phyloP scores from a whole-genome alignment of 2,888 invertebrate species.

The Lottia gigantea region DNA sequence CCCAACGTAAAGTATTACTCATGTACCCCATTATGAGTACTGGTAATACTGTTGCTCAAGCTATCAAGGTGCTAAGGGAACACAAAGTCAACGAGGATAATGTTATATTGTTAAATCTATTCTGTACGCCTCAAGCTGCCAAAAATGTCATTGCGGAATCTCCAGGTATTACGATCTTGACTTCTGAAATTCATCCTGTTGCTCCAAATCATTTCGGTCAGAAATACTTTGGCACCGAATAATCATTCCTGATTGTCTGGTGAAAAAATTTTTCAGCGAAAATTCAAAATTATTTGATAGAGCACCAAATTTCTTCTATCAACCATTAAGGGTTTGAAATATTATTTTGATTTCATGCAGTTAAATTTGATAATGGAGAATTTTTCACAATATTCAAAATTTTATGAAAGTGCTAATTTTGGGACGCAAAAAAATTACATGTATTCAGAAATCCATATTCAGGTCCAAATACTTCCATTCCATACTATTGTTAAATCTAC shows the following conservation, averaged over 20 bases:
- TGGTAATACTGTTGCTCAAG: conserved; percentile 94
- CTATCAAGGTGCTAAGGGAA: conserved; percentile 92
- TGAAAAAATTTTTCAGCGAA: too few relatives aligned
- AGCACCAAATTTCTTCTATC: too few relatives aligned
- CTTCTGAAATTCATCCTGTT: conserved; percentile 93
- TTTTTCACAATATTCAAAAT: too few relatives aligned
- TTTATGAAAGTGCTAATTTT: too few relatives aligned
- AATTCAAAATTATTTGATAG: too few relatives aligned
- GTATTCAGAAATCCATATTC: too few relatives aligned
- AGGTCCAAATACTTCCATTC: too few relatives aligned
- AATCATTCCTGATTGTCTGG: conserved; percentile 26
- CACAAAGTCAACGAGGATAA: conserved; percentile 93
- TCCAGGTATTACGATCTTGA: conserved; percentile 85
- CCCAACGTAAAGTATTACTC: conserved; percentile 85
- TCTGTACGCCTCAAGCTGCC: conserved; percentile 85
- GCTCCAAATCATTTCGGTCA: conserved; percentile 98
- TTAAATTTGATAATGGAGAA: too few relatives aligned
- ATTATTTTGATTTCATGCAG: too few relatives aligned
- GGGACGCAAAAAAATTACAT: too few relatives aligned
- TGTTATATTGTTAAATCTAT: conserved; percentile 96
- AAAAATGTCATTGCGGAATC: conserved; percentile 60
- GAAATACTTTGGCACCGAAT: conserved; percentile 99
- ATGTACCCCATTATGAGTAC: conserved; percentile 99
- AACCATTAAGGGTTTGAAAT: too few relatives aligned
- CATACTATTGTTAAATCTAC: too few relatives aligned